Conservation (phyloP, 1,140 invertebrate species). For the Oncopodura yosiiana region DNA sequence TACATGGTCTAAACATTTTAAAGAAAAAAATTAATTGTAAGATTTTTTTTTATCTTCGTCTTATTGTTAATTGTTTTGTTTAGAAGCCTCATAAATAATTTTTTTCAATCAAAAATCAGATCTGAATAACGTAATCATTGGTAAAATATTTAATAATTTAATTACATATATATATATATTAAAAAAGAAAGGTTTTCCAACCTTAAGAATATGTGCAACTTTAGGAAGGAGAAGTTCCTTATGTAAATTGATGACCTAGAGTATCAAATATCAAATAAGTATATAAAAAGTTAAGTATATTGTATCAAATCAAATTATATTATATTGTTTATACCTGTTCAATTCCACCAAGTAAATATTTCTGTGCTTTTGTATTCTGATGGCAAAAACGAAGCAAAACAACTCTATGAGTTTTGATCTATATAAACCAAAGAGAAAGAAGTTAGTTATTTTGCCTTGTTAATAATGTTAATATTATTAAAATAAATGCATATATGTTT, state of each 20-base stretch:
- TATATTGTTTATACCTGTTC: too few species aligned
- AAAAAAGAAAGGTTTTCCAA: conserved; percentile 30
- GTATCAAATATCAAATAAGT: too few species aligned
- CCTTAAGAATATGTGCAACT: conserved; percentile 81
- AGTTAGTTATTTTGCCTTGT: too few species aligned
- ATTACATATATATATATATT: not conserved
- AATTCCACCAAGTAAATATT: conserved; percentile 87
- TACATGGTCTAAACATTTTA: conserved; percentile 63
- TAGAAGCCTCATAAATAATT: conserved; percentile 28
- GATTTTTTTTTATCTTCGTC: not conserved
- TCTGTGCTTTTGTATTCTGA: conserved; percentile 82
- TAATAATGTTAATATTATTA: not conserved
- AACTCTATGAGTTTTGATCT: conserved; percentile 53
- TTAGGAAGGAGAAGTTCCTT: conserved; percentile 70
- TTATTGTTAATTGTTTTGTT: not conserved
- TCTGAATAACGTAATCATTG: conserved; percentile 34
- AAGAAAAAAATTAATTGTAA: not conserved
- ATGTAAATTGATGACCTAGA: conserved; percentile 75
- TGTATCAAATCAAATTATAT: too few species aligned
- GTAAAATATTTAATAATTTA: not conserved
- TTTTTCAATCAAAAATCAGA: conserved; percentile 27
- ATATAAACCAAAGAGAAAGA: conserved; percentile 27
- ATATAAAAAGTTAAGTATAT: too few species aligned
- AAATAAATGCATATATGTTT: conserved; percentile 27
- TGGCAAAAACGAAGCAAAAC: conserved; percentile 76